Base-by-base conservation (phyloP, 2,888 invertebrate species). In the Onchidella celtica region DNA sequence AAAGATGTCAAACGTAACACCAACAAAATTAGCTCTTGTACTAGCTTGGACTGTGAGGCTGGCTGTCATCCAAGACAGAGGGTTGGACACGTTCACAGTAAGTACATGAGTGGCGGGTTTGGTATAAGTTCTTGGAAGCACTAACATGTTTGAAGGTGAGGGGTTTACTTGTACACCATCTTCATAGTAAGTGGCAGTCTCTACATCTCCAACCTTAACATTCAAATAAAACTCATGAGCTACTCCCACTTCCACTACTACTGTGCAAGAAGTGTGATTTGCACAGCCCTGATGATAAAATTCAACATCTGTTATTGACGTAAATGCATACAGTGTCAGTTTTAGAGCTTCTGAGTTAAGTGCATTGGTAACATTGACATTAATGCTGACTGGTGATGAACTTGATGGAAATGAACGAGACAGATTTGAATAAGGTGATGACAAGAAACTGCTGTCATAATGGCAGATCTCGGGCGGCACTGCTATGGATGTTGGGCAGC, bases 401-500 rank as follows among this genome's bases (percentile, higher is more conserved):
- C 59, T 38, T 55, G 79, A 59, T 11, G 68, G 36, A 65, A 85
- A 85, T 4, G 80, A 65, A 36, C 79, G 72, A 9, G 63, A 29
- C 27, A 81, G 38, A 34, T 38, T 55, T 3, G 83, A 63, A 47
- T 83, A 85, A n/a, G 84, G 85, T 4, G 66, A 38, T 14, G 66
- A 21, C 4, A 84, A 75, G 38, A 82, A 55, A 32, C 84, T 83
- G 68, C 55, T 79, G 32, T 78, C 36, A 24, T 78, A 70, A 17
- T 68, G 55, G 65, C 85, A 85, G 17, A 32, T 38, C 38, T 74
- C 61, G 47, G 70, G 73, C 57, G 76, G 14, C 59, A 59, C 1
- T 61, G 57, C 6, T 0, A 85, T 83, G 65, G 32, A 57, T 27
- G 84, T 14, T 57, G 86, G 82, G 79, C 88, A 89, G 81, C 57